Evolutionary conservation across 1,140 invertebrate genomes (phyloP).

Genomic region (Cylas formicarius): DNA sequence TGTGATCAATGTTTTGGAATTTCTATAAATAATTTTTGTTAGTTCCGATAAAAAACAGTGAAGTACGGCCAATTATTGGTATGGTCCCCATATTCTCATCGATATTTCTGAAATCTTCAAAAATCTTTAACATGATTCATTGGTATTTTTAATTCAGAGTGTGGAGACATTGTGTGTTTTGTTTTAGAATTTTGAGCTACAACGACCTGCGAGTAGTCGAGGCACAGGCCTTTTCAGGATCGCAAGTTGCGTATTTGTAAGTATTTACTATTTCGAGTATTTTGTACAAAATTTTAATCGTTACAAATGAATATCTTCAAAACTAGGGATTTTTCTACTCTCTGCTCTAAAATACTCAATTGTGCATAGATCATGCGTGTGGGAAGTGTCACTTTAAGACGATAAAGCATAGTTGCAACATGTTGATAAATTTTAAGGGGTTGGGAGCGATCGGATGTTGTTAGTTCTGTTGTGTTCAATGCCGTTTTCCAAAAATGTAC

Average conservation of each 20-base stretch:
- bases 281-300: background rate
- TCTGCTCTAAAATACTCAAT: too few species aligned
- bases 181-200: conserved; percentile 51
- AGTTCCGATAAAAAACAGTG: background rate
- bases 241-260: conserved; percentile 60
- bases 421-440: too few species aligned
- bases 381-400: too few species aligned
- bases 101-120: background rate
- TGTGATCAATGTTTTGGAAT: background rate
- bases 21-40: background rate
- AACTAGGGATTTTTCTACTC: background rate
- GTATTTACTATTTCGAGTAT: conserved; percentile 34
- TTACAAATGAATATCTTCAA: background rate
- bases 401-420: too few species aligned
- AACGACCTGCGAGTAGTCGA: conserved; percentile 57
- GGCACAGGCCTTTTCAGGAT: conserved; percentile 55
- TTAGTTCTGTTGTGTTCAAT: too few species aligned
- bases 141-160: background rate
- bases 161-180: conserved; percentile 3
- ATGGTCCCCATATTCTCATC: background rate
- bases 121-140: background rate
- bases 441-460: too few species aligned
- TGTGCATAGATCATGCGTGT: too few species aligned
- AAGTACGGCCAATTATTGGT: background rate
- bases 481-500: too few species aligned